A percentile compares a stretch with the other conserved stretches of the same genome.
Conservation (phyloP, 1,140 invertebrate genomes). For the Solenopsis invicta region DNA sequence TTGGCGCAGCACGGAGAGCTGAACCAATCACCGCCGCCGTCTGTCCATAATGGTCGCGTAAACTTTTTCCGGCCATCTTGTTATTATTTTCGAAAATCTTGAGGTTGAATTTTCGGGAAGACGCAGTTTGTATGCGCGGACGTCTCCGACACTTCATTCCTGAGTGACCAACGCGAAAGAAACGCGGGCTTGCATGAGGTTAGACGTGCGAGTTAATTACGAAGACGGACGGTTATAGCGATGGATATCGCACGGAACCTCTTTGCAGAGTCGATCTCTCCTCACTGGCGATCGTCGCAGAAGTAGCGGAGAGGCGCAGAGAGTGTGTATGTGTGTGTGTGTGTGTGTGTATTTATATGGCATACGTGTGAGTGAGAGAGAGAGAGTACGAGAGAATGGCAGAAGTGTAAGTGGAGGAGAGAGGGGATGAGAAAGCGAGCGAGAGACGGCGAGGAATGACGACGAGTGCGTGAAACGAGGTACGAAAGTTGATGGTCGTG, state of each 20-base stretch:
- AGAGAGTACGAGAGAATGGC: conserved; percentile 58
- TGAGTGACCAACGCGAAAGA: conserved; percentile 37
- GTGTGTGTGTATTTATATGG: no score
- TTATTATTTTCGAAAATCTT: conserved; percentile 86
- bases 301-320: conserved; percentile 56
- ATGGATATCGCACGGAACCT: conserved; percentile 77
- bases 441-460: conserved; percentile 38
- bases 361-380: conserved; percentile 27
- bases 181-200: conserved; percentile 79
- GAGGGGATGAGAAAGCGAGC: conserved; percentile 47
- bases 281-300: conserved; percentile 68
- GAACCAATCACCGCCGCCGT: conserved; percentile 76
- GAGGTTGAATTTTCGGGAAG: conserved; percentile 76
- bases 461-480: conserved; percentile 79
- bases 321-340: conserved; percentile 57
- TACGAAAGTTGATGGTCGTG: conserved; percentile 80
- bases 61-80: conserved; percentile 81
- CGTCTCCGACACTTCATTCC: conserved; percentile 53
- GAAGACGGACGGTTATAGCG: conserved; percentile 79
- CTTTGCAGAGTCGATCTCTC: conserved; percentile 43
- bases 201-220: conserved; percentile 71
- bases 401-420: conserved; percentile 60
- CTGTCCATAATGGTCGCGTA: conserved; percentile 81
- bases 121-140: conserved; percentile 38
- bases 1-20: conserved; percentile 67